These are phyloP conservation scores for Tetramorium parvispinum DNA, from an alignment of 1,140 invertebrate genomes.

Conservation along the genomic window DNA sequence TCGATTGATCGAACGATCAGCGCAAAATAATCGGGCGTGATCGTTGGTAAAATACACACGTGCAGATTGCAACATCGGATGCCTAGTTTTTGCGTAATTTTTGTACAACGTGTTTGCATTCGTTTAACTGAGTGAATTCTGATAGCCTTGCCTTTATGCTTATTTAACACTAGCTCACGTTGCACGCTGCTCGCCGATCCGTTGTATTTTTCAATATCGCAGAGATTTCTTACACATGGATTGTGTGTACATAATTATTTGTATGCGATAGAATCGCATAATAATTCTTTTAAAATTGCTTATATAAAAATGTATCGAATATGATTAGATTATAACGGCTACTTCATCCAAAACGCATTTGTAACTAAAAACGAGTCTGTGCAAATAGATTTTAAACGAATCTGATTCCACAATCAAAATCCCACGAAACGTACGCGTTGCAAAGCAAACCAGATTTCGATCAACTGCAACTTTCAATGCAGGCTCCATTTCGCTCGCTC, in stretches of 20 bases:
- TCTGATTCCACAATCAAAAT: background rate
- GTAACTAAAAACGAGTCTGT: background rate
- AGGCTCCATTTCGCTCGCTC: background rate
- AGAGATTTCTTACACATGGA: too few relatives aligned
- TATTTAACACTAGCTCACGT: conserved; percentile 9
- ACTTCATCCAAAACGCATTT: background rate
- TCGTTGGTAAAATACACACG: conserved; percentile 18
- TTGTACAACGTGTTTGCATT: background rate
- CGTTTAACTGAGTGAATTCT: background rate
- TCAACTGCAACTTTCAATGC: background rate
- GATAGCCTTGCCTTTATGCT: conserved; percentile 15
- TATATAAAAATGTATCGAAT: background rate
- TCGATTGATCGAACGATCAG: background rate
- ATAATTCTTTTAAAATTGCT: background rate
- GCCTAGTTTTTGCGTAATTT: conserved; percentile 25
- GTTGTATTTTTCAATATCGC: background rate
- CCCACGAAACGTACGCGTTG: background rate
- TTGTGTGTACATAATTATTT: background rate
- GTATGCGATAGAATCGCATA: background rate
- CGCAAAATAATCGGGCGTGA: conserved; percentile 30
- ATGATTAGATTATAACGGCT: background rate
- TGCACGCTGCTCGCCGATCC: background rate
- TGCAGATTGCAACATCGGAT: background rate
- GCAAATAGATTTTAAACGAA: conserved; percentile 20
- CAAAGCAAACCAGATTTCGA: background rate